Percentiles rank a stretch among this genome's conserved stretches.
Evolutionary conservation across 2,113 vertebrate species (phyloP).

Genomic region (Coracopsis vasa): DNA sequence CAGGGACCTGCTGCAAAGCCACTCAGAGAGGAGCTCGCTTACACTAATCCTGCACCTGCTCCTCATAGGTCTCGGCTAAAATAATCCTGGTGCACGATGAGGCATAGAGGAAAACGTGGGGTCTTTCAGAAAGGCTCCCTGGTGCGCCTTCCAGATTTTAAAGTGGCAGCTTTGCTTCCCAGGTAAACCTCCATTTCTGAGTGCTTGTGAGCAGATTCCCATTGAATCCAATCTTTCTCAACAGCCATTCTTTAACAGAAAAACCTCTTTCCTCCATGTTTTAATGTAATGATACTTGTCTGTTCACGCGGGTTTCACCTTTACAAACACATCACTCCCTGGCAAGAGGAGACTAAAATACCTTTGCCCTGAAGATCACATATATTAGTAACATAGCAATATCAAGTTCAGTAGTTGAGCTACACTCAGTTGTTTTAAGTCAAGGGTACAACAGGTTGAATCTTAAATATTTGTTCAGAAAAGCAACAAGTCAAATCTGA

Average conservation of each 20-base stretch:
- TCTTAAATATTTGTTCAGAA: background rate
- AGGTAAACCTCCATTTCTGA: background rate
- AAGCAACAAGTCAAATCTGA: background rate
- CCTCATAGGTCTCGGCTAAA: slow-evolving; percentile 51
- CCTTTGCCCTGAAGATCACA: background rate
- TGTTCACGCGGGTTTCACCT: fast-evolving
- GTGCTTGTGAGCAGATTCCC: background rate
- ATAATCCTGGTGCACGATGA: slow-evolving; percentile 26
- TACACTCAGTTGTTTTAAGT: background rate
- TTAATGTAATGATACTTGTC: fast-evolving
- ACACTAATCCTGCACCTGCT: slow-evolving; percentile 70
- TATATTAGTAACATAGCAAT: background rate
- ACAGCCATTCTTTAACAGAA: background rate
- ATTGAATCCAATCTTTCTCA: background rate
- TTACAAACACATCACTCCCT: background rate
- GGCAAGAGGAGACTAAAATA: background rate
- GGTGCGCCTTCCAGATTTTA: background rate
- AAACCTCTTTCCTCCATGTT: background rate
- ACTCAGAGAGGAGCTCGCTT: background rate
- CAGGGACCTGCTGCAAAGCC: slow-evolving; percentile 54
- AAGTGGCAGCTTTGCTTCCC: background rate
- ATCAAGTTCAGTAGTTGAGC: background rate
- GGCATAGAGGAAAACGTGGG: fast-evolving
- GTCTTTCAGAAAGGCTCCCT: background rate
- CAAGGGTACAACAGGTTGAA: background rate